Percentiles rank a stretch among this genome's conserved stretches.
phyloP scores from a whole-genome alignment of 2,113 vertebrate species.

The Cacatua alba region DNA sequence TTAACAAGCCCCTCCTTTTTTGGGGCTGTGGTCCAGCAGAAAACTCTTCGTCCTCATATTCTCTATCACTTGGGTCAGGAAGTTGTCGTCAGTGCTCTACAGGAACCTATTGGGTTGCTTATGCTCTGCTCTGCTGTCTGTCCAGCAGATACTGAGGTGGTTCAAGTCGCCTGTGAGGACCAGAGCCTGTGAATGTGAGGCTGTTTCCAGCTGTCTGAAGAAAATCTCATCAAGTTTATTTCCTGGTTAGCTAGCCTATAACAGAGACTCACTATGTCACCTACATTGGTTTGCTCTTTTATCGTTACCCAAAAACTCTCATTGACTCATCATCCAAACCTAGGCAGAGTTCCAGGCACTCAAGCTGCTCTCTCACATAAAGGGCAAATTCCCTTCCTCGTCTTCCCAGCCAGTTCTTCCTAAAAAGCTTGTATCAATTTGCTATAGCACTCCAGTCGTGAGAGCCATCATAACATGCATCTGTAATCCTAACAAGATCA shows the following conservation, averaged over 20 bases:
- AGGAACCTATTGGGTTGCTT: background rate
- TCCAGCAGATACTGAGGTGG: background rate
- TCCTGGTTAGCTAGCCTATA: background rate
- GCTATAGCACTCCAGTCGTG: background rate
- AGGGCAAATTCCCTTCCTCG: background rate
- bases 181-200: background rate
- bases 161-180: background rate
- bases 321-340: background rate
- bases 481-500: background rate
- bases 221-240: background rate
- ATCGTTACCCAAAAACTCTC: background rate
- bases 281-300: background rate
- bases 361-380: background rate
- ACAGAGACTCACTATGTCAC: background rate
- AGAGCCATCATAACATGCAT: fast-evolving
- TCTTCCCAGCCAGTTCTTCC: background rate
- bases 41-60: background rate
- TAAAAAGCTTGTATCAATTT: background rate
- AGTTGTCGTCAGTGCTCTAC: background rate
- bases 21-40: background rate
- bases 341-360: background rate
- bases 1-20: background rate
- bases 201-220: background rate
- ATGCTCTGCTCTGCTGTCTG: background rate
- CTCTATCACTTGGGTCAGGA: background rate